Base-by-base conservation (phyloP, 2,797 vertebrate species). In the Oreochromis mossambicus region DNA sequence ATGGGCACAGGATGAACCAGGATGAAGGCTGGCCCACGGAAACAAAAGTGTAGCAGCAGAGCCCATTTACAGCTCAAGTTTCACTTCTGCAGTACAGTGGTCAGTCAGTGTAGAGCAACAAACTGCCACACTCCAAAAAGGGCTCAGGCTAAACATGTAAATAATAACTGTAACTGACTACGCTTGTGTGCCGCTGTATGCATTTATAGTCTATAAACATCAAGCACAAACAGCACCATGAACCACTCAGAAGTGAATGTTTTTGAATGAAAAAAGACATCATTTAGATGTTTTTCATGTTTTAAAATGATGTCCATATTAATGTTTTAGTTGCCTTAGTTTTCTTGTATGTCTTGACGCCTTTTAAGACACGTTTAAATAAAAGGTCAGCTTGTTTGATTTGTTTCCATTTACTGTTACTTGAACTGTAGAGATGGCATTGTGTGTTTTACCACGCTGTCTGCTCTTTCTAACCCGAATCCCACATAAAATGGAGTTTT, bases 1-100 rank as follows among this genome's bases (percentile, higher is more conserved):
- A 87, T 83, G 91, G 78, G 77, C 83, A 89, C 87, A 92, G 84
- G 87, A 92, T 93, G 90, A 90, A 88, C 73, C 82, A 86, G 86
- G 79, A 82, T 93, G 89, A 87, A 86, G 84, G 83, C 79, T 52
- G 82, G 81, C 84, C 87, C 79, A 81, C 75, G 80, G 51, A 63
- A 83, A 88, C 46, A 79, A 89, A 79, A 32, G 46, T 29, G 85
- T 46, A 61, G 58, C 85, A 61, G 58, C 51, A 85, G 80, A 90
- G 73, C 2, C 29, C 36, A 29, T 32, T 83, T 34, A 50, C 29
- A 24, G 19, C 32, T 46, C 17, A 41, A 61, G 7, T 46, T 38
- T 87, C 43, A 52, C 58, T 29, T 15, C 54, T 80, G 24, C 6
- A 51, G 50, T 36, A 12, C 17, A 38, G 26, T 5, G 32, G 43